Evolutionary conservation across 1,140 invertebrate species (phyloP).

Genomic region (Yoshiicerus persimilis): DNA sequence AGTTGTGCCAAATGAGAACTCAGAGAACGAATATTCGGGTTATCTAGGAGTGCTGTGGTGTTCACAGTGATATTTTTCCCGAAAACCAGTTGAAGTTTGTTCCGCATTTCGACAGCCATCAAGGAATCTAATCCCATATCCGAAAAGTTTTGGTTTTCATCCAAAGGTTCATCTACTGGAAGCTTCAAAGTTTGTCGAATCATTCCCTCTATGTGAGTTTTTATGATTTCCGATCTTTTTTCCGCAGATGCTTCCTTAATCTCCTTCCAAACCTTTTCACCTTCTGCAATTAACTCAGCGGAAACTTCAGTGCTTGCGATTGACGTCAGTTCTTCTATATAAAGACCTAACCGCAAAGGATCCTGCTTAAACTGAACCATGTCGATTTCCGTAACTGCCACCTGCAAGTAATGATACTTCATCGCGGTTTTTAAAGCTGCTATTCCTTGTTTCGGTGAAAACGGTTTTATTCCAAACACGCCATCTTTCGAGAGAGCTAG

Average conservation of each 20-base stretch:
- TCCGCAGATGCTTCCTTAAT: background rate
- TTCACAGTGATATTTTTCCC: background rate
- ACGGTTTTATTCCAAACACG: background rate
- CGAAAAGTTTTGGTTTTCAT: constrained; percentile 6
- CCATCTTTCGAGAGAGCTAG: background rate
- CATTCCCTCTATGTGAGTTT: background rate
- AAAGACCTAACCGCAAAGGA: background rate
- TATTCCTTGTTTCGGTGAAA: background rate
- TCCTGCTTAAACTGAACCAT: background rate
- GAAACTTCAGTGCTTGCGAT: background rate
- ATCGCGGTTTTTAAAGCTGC: background rate
- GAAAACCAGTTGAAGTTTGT: constrained; percentile 1
- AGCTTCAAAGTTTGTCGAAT: constrained; percentile 24
- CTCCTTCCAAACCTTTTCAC: constrained; percentile 18
- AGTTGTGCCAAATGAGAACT: background rate
- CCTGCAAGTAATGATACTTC: background rate
- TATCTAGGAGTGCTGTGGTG: background rate
- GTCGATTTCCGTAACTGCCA: background rate
- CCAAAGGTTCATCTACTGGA: constrained; percentile 4
- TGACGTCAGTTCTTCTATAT: background rate
- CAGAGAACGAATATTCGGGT: background rate
- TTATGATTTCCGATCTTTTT: background rate
- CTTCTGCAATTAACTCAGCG: background rate
- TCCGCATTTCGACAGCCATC: constrained; percentile 27
- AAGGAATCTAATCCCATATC: constrained; percentile 25